Conservation (phyloP, 2,113 vertebrate genomes). For the Pao palembangensis region DNA sequence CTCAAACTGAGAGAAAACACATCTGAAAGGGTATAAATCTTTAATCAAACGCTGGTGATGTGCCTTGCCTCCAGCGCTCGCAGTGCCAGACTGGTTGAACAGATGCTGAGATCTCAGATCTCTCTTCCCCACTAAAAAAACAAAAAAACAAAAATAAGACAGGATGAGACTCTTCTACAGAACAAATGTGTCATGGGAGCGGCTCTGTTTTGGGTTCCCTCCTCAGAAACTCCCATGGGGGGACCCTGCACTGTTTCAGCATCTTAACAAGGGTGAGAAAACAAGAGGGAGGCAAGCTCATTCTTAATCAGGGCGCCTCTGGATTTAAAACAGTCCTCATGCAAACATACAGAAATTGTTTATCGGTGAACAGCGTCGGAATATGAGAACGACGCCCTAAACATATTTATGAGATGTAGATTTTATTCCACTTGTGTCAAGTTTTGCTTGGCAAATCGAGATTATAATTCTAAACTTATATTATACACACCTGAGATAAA, state of each 20-base stretch:
- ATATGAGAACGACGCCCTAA: too few species aligned
- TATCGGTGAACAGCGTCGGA: background rate
- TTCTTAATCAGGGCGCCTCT: conserved; percentile 57
- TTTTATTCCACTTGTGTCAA: conserved; percentile 10
- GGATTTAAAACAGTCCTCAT: conserved; percentile 47
- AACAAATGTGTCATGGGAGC: conserved; percentile 69
- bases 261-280: conserved; percentile 50
- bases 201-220: conserved; percentile 62
- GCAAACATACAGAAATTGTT: conserved; percentile 47
- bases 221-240: conserved; percentile 57
- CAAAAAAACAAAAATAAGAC: conserved; percentile 37
- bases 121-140: conserved; percentile 34
- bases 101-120: conserved; percentile 70
- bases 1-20: conserved; percentile 66
- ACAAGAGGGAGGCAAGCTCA: conserved; percentile 46
- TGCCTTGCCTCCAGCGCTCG: conserved; percentile 67
- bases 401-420: conserved; percentile 9
- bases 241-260: conserved; percentile 53
- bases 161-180: conserved; percentile 64
- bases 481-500: background rate
- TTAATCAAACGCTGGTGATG: conserved; percentile 72
- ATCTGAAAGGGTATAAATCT: conserved; percentile 75
- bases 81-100: conserved; percentile 55
- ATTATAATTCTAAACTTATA: background rate
- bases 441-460: conserved; percentile 12